Conservation (phyloP, 2,797 vertebrate genomes). For the Sebastes minor region DNA sequence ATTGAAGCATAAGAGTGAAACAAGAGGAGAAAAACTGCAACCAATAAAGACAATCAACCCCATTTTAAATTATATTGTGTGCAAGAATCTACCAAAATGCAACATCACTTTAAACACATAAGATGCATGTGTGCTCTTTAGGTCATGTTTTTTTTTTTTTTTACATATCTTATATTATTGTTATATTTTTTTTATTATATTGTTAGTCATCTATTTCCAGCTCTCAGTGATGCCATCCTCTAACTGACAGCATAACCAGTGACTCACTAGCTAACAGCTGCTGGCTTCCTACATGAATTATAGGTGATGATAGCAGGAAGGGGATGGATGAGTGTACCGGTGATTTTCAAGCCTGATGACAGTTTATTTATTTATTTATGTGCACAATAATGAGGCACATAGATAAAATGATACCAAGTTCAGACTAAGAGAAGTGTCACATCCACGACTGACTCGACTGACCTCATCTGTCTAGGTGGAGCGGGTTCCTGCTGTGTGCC, state of each 20-base stretch:
- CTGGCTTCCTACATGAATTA: constrained; percentile 27
- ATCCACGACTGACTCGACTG: not conserved
- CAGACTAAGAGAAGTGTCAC: not conserved
- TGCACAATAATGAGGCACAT: constrained; percentile 11
- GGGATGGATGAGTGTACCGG: constrained; percentile 3
- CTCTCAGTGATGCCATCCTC: constrained; percentile 22
- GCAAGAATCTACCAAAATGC: too few species aligned
- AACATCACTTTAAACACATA: not conserved
- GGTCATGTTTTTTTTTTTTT: not conserved
- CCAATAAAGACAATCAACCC: not conserved
- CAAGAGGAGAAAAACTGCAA: not conserved
- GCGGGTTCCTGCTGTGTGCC: constrained; percentile 96
- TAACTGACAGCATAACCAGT: constrained; percentile 18
- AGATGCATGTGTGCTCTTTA: not conserved
- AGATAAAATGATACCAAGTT: not conserved
- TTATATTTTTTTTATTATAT: too few species aligned
- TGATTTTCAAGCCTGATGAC: not conserved
- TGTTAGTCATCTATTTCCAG: constrained; percentile 40
- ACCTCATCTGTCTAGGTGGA: constrained; percentile 73
- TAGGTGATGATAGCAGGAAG: constrained; percentile 29
- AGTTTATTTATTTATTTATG: constrained; percentile 1
- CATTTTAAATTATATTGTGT: not conserved
- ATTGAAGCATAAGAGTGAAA: not conserved
- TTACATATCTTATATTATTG: not conserved
- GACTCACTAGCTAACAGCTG: constrained; percentile 25